Evolutionary conservation across 2,113 vertebrate genomes (phyloP).

Genomic region (Smithornis capensis): DNA sequence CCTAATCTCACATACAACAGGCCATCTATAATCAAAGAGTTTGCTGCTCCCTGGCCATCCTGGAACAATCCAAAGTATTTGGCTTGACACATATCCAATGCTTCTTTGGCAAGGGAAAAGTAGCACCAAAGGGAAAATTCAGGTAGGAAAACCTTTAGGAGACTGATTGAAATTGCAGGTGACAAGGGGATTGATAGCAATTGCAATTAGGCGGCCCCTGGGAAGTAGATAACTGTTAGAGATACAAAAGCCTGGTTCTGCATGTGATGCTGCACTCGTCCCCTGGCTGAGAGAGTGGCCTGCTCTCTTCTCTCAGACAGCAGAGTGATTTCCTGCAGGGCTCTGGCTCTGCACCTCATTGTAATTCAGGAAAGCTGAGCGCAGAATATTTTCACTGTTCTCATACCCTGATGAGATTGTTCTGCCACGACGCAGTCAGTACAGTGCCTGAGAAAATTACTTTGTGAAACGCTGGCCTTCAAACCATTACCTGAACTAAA

Average conservation of each 20-base stretch:
- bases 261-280: background rate
- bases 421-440: background rate
- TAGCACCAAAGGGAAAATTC: background rate
- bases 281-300: background rate
- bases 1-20: constrained; percentile 70
- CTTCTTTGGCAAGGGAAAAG: constrained; percentile 29
- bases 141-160: constrained; percentile 26
- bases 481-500: constrained; percentile 41
- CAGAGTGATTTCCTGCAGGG: constrained; percentile 43
- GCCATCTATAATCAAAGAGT: constrained; percentile 63
- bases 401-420: constrained; percentile 25
- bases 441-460: constrained; percentile 42
- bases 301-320: background rate
- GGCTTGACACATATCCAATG: constrained; percentile 37
- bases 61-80: constrained; percentile 16
- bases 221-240: constrained; percentile 73
- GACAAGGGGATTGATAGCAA: constrained; percentile 54
- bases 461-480: background rate
- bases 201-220: constrained; percentile 73
- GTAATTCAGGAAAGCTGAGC: constrained; percentile 31
- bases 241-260: constrained; percentile 55
- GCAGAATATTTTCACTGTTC: constrained; percentile 33
- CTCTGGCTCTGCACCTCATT: constrained; percentile 28
- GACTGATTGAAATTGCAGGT: constrained; percentile 54
- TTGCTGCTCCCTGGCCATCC: constrained; percentile 41